These are phyloP conservation scores for Arenicola marina DNA, from an alignment of 2,888 invertebrate genomes.

Conservation along the genomic window DNA sequence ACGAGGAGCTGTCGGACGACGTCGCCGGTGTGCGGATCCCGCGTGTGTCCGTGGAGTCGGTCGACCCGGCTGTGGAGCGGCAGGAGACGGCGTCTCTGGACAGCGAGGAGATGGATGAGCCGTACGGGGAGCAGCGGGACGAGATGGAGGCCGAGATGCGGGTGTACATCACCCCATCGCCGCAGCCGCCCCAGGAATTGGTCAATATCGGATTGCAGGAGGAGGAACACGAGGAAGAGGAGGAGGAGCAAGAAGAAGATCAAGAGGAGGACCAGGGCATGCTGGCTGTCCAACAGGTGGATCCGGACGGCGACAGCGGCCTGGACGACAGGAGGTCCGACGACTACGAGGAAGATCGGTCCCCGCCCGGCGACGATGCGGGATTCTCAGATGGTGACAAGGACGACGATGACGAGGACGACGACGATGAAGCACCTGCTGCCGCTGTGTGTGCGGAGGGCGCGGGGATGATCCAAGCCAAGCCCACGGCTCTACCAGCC, in stretches of 20 bases:
- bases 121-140: slow-evolving; percentile 37
- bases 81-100: slow-evolving; percentile 50
- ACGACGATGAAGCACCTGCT: neutral
- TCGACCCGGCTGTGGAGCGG: slow-evolving; percentile 7
- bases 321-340: neutral
- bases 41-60: neutral
- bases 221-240: slow-evolving; percentile 11
- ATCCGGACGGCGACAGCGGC: neutral
- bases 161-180: slow-evolving; percentile 34
- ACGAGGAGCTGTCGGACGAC: neutral
- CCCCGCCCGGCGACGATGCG: neutral
- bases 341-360: neutral
- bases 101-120: slow-evolving; percentile 42
- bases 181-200: slow-evolving; percentile 17
- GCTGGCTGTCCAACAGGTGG: neutral
- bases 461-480: neutral
- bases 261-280: neutral
- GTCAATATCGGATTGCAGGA: slow-evolving; percentile 1
- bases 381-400: slow-evolving; percentile 1
- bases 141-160: slow-evolving; percentile 42
- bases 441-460: neutral
- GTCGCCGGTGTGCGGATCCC: neutral
- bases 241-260: slow-evolving; percentile 2
- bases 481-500: neutral
- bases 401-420: slow-evolving; percentile 3